A percentile compares a stretch with the other conserved stretches of the same genome.
phyloP scores from a whole-genome alignment of 2,797 vertebrate species.

The Sarcophilus harrisii region DNA sequence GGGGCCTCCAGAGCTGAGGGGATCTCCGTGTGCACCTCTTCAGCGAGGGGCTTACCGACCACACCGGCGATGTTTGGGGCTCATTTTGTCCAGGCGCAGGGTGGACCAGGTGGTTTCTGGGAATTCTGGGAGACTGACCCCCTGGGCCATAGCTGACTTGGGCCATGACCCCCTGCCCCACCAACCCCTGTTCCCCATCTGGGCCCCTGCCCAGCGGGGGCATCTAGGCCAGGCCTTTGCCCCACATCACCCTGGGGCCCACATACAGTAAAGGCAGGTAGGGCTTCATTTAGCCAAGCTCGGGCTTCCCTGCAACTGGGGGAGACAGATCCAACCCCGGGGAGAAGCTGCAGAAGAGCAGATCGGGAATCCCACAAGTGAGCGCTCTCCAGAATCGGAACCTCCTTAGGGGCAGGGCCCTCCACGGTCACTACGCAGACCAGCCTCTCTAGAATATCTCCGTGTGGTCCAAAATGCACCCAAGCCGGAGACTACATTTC shows the following conservation, averaged over 20 bases:
- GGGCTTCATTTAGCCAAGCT: neutral
- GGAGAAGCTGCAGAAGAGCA: neutral
- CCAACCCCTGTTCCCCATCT: neutral
- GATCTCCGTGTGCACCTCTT: neutral
- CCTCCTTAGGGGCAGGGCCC: neutral
- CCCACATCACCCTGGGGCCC: neutral
- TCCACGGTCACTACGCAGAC: neutral
- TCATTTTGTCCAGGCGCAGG: neutral
- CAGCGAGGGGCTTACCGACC: neutral
- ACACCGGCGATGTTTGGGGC: neutral
- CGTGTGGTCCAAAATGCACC: neutral
- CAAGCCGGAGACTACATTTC: neutral
- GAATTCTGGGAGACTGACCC: neutral
- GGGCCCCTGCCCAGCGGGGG: neutral
- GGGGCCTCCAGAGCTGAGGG: neutral
- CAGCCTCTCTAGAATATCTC: neutral
- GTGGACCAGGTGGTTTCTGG: neutral
- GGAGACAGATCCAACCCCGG: neutral
- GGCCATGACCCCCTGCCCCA: neutral
- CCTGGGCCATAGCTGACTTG: neutral
- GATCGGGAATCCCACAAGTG: neutral
- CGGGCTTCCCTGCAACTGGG: neutral
- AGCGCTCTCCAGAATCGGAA: neutral
- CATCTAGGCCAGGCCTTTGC: neutral
- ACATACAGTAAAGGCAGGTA: neutral